Conservation (phyloP, 2,113 vertebrate species). For the Ascaphus truei region DNA sequence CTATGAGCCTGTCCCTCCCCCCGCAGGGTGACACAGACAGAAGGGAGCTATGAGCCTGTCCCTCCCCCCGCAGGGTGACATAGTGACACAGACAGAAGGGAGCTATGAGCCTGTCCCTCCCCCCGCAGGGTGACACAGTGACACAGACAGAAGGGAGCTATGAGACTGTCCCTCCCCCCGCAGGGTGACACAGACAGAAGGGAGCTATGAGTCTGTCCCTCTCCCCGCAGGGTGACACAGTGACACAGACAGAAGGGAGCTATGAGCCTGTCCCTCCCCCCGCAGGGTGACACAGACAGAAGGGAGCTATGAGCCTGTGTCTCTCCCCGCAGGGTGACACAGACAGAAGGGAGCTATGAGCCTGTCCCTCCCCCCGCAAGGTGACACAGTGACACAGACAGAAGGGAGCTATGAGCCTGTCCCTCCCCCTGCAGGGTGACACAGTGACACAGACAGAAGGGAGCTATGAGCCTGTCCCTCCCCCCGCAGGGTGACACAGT, state of each 20-base stretch:
- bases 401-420: neutral
- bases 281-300: no score
- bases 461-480: neutral
- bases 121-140: neutral
- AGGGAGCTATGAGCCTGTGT: neutral
- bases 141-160: no score
- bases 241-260: no score
- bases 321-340: neutral
- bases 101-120: neutral
- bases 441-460: no score
- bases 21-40: no score
- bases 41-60: neutral
- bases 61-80: neutral
- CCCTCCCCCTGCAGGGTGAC: neutral
- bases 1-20: neutral
- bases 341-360: neutral
- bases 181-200: neutral
- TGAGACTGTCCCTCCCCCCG: slow-evolving; percentile 7
- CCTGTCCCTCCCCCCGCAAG: neutral
- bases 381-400: no score
- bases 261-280: neutral
- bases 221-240: neutral
- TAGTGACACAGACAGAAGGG: no score
- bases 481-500: neutral
- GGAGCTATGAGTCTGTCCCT: neutral